Conservation (phyloP, 2,113 vertebrate genomes). For the Vireo altiloquus region DNA sequence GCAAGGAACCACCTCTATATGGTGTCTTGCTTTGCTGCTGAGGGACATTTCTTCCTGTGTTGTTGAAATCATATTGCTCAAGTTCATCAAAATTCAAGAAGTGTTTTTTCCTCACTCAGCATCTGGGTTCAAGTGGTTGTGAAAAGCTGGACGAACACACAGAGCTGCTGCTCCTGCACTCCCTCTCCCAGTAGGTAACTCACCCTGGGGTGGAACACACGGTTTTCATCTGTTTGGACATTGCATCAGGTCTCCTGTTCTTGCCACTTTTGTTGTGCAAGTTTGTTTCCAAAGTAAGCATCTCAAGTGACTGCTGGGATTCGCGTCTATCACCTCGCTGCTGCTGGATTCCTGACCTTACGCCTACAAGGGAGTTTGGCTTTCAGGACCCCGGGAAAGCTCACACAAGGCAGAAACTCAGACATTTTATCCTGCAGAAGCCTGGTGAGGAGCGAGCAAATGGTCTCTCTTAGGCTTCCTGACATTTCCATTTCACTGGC, state of each 20-base stretch:
- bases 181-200: neutral
- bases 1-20: neutral
- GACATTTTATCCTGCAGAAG: neutral
- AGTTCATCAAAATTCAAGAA: neutral
- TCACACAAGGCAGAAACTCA: slow-evolving; percentile 3
- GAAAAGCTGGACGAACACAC: neutral
- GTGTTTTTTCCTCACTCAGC: neutral
- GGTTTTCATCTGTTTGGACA: neutral
- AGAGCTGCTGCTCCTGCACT: neutral
- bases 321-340: neutral
- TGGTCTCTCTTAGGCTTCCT: neutral
- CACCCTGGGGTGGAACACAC: neutral
- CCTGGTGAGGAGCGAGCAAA: neutral
- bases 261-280: neutral
- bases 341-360: neutral
- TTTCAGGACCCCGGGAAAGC: neutral
- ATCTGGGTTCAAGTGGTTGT: neutral
- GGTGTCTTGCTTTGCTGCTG: neutral
- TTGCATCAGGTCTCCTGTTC: neutral
- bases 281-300: neutral
- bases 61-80: neutral
- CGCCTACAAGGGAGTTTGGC: neutral
- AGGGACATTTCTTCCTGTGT: neutral
- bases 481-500: slow-evolving; percentile 1
- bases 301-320: slow-evolving; percentile 4